These are phyloP conservation scores for Dinoponera quadriceps DNA, from an alignment of 1,140 invertebrate genomes.

Conservation along the genomic window DNA sequence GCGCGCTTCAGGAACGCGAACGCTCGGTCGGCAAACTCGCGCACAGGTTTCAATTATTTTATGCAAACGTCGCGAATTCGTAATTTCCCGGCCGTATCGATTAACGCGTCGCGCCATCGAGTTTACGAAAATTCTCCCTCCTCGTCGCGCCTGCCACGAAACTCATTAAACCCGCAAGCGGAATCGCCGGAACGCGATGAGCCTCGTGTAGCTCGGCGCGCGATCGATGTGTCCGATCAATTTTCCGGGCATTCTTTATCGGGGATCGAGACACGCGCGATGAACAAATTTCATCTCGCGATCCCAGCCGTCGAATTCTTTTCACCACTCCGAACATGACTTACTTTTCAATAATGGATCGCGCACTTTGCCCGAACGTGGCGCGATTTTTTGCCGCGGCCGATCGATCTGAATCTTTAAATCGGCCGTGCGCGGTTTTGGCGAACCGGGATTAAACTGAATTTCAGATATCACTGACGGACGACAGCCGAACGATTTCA, in stretches of 20 bases:
- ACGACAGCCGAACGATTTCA: constrained; percentile 27
- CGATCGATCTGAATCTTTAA: no score
- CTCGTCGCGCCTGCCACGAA: background rate
- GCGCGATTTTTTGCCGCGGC: no score
- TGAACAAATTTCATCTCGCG: no score
- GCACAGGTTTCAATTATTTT: constrained; percentile 58
- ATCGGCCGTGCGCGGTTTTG: no score
- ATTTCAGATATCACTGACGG: background rate
- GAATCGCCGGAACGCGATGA: background rate
- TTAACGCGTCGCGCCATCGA: constrained; percentile 11
- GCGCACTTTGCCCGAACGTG: no score
- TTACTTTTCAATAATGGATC: no score
- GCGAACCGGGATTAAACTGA: no score
- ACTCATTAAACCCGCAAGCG: background rate
- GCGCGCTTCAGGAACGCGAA: constrained; percentile 10
- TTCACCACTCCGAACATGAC: no score
- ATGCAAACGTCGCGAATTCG: constrained; percentile 47
- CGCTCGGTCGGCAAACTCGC: constrained; percentile 7
- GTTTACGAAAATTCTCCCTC: constrained; percentile 36
- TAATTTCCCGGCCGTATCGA: constrained; percentile 36
- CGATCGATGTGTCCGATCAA: background rate
- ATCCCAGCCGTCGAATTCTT: no score
- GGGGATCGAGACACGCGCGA: no score
- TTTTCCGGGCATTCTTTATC: no score
- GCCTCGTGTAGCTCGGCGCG: background rate